These are phyloP conservation scores for Agrenia bidenticulata DNA, from an alignment of 2,888 invertebrate species.

Conservation along the genomic window DNA sequence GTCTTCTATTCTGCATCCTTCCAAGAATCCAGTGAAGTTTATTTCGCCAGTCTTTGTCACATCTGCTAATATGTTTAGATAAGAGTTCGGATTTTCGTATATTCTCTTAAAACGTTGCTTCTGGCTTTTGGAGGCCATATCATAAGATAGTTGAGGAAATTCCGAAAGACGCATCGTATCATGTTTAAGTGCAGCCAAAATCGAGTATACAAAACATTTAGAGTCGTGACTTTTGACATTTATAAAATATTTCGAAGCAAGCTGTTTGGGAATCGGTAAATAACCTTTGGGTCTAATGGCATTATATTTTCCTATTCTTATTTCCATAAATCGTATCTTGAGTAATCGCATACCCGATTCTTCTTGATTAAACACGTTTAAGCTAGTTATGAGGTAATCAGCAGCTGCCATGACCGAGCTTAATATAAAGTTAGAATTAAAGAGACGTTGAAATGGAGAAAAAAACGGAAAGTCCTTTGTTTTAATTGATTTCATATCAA, in stretches of 20 bases:
- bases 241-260: not conserved
- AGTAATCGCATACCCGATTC: not conserved
- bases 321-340: not conserved
- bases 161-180: not conserved
- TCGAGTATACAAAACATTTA: not conserved
- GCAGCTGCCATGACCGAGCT: not conserved
- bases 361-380: not conserved
- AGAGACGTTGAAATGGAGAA: not conserved
- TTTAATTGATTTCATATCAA: not conserved
- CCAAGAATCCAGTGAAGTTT: not conserved
- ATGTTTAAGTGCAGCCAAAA: not conserved
- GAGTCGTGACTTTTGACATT: not conserved
- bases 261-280: not conserved
- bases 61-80: not conserved
- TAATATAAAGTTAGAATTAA: not conserved
- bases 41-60: not conserved
- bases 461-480: not conserved
- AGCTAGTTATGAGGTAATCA: not conserved
- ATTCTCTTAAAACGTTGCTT: slow-evolving; percentile 1
- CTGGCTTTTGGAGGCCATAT: not conserved
- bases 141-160: not conserved
- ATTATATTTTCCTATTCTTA: not conserved
- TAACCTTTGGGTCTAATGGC: not conserved
- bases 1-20: not conserved
- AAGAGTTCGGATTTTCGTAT: not conserved